Percentiles rank a stretch among this genome's conserved stretches.
Evolutionary conservation across 1,140 invertebrate genomes (phyloP).

Genomic region (Sminthurides bifidus): DNA sequence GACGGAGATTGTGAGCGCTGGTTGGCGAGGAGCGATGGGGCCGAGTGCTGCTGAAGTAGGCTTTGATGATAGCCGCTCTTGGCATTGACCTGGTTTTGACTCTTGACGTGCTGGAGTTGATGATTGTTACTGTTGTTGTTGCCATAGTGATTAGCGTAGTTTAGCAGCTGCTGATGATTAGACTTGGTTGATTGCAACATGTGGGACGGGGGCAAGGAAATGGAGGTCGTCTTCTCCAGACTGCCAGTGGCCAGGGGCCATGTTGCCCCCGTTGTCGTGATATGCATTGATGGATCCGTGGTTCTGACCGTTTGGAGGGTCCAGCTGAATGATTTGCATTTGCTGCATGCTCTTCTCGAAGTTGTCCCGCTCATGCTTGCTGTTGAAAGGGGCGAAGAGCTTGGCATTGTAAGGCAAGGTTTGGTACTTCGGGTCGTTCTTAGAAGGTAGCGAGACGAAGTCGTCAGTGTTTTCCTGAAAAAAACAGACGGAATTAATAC

Average conservation of each 20-base stretch:
- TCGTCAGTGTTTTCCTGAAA: constrained; percentile 30
- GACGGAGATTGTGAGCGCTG: constrained; percentile 5
- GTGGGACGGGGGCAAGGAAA: no score
- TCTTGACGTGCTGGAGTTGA: constrained; percentile 25
- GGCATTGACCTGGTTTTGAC: constrained; percentile 25
- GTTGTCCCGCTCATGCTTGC: constrained; percentile 21
- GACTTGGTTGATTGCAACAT: constrained; percentile 13
- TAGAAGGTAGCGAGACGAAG: constrained; percentile 45
- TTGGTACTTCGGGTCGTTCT: constrained; percentile 86
- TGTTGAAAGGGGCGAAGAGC: constrained; percentile 40
- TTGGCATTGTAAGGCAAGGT: constrained; percentile 80
- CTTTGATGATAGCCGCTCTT: constrained; percentile 19
- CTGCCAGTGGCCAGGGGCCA: not conserved
- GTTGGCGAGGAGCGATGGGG: constrained; percentile 5
- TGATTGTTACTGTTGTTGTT: constrained; percentile 21
- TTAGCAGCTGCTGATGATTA: constrained; percentile 1
- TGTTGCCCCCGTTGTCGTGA: constrained; percentile 18
- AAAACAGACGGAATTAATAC: not conserved
- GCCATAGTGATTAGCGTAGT: not conserved
- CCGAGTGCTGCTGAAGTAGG: constrained; percentile 6
- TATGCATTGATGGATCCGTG: constrained; percentile 5
- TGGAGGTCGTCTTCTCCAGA: not conserved
- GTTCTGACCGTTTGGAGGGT: constrained; percentile 37
- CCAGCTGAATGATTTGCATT: constrained; percentile 63
- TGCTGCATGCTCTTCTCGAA: constrained; percentile 38